These are phyloP conservation scores for Tiliqua scincoides DNA, from an alignment of 2,113 vertebrate species.

Conservation along the genomic window DNA sequence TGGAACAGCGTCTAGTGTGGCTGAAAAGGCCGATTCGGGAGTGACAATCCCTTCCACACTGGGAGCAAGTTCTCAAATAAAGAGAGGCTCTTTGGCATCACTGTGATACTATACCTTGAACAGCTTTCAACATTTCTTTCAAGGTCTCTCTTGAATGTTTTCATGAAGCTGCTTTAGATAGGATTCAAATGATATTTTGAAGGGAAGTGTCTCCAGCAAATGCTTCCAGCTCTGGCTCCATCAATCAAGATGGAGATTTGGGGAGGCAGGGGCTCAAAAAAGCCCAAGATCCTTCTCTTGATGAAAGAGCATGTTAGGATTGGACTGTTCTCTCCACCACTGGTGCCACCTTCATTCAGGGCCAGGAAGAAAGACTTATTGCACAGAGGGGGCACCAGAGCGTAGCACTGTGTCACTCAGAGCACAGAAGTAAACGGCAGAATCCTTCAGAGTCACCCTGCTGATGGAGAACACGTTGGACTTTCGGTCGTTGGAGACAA, in stretches of 20 bases:
- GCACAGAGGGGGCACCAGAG: neutral
- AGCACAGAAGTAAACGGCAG: slow-evolving; percentile 3
- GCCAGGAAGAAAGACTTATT: neutral
- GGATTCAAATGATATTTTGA: no score
- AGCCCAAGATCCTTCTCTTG: neutral
- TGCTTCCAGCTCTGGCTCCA: neutral
- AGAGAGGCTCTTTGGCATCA: no score
- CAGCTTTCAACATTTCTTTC: neutral
- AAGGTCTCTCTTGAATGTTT: neutral
- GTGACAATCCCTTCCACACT: no score
- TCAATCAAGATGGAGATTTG: no score
- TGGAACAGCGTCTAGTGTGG: no score
- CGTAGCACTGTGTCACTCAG: slow-evolving; percentile 5
- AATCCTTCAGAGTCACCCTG: neutral
- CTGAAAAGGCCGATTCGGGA: no score
- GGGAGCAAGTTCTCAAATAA: no score
- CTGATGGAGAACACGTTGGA: neutral
- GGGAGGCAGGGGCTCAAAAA: no score
- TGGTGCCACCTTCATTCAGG: neutral
- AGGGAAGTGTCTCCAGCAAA: neutral
- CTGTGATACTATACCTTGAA: no score
- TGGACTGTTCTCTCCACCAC: neutral
- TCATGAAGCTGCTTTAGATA: neutral
- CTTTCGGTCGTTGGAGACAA: neutral
- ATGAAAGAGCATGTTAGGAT: neutral